These are phyloP conservation scores for Exocentrus adspersus DNA, from an alignment of 2,888 invertebrate species.

Conservation along the genomic window DNA sequence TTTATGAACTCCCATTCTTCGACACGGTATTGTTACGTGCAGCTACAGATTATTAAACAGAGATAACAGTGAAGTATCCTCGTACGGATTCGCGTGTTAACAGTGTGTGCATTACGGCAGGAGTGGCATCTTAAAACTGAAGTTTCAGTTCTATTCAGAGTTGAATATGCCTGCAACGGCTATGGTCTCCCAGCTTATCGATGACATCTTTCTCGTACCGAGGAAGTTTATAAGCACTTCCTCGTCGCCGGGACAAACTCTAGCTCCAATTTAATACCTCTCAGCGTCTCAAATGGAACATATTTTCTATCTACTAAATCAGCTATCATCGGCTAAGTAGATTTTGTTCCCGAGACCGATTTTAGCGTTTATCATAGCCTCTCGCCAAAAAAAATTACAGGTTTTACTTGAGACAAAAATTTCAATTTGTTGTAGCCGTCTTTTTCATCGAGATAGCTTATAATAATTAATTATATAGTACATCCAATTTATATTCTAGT, in stretches of 20 bases:
- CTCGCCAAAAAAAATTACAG: too few relatives aligned
- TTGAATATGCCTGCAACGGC: slow-evolving; percentile 33
- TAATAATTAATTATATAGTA: too few relatives aligned
- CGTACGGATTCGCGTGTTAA: slow-evolving; percentile 11
- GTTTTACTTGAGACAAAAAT: too few relatives aligned
- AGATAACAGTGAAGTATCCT: background rate
- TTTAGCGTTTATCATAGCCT: background rate
- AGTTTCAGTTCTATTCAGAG: slow-evolving; percentile 34
- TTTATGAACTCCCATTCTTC: too few relatives aligned
- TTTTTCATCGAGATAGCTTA: too few relatives aligned
- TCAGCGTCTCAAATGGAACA: slow-evolving; percentile 37
- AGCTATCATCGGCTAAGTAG: slow-evolving; percentile 28
- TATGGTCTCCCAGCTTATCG: slow-evolving; percentile 30
- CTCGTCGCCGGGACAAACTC: slow-evolving; percentile 29
- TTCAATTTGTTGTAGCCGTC: too few relatives aligned
- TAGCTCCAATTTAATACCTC: slow-evolving; percentile 33
- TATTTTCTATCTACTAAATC: slow-evolving; percentile 34
- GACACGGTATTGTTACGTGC: too few relatives aligned
- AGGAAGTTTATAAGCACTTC: slow-evolving; percentile 38
- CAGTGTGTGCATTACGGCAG: slow-evolving; percentile 27
- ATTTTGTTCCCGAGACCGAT: slow-evolving; percentile 8
- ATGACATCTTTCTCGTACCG: slow-evolving; percentile 31
- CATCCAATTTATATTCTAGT: too few relatives aligned
- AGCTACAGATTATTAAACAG: background rate
- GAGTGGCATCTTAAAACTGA: slow-evolving; percentile 30